Evolutionary conservation across 2,113 vertebrate genomes (phyloP), one percentile per base, ranked within the genome.

Genomic region (Myotis lucifugus): DNA sequence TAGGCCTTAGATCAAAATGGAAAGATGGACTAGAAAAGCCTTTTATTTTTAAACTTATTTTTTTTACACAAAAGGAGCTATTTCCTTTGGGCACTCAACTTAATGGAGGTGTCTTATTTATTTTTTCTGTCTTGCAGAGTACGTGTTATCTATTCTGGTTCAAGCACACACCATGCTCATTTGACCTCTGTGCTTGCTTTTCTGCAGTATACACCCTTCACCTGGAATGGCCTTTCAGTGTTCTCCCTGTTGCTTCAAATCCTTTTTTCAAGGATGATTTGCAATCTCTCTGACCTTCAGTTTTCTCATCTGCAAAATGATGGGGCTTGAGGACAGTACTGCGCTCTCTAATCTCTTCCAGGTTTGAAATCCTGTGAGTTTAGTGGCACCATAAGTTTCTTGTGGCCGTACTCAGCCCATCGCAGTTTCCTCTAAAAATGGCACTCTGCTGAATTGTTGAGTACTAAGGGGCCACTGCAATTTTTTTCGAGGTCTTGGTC

Each of bases 301-400:
- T 52, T 91, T 94, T 94, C n/a, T 72, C 42, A 73, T 70, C 70
- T 91, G 66, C 84, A 93, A 77, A 86, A 42, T 92, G 40, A 21
- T 74, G 34, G 56, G 34, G 40, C 42, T 56, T 88, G 32, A 85
- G 21, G 42, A 25, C 8, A 4, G 64, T 37, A 59, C 32, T 69
- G 19, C 74, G 64, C 50, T n/a, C n/a, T 86, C 34, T 77, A 14
- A 2, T 34, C 23, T 73, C 86, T 85, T 52, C 32, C 18, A 59
- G 42, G 88, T 89, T 19, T 91, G 64, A 91, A 88, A 56, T 83
- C 69, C 5, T 83, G 7, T 92, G 83, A 52, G 9, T 8, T 59
- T 83, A 3, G n/a, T 50, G 23, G 50, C 5, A 3, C 12, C 29
- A 2, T 61, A 42, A 59, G 6, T 92, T 81, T 94, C 87, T 42